Evolutionary conservation across 2,888 invertebrate genomes (phyloP), one percentile per base, ranked within the genome.

Genomic region (Hybos culiciformis): DNA sequence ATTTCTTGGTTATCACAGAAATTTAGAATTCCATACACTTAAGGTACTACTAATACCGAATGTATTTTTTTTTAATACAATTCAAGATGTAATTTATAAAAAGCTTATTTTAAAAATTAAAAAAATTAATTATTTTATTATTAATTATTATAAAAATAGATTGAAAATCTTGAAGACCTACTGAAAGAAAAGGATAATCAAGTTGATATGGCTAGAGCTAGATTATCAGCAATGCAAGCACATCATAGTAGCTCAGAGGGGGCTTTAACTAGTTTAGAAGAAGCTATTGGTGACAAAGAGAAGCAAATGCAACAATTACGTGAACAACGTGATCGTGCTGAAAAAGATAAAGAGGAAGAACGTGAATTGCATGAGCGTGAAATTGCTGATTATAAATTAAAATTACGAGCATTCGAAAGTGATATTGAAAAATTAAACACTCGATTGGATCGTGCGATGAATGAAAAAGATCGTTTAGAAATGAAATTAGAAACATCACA

Each of bases 121-220:
- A 5, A 7, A 3, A 5, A 26, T 26, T 5, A 26, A 26, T 26
- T 26, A 12, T 26, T 26, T 12, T 5, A 26, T 12, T 26, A 12
- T 23, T 23, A 26, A 5, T 5, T 26, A 26, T 21, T 36, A 7
- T 37, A 3, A 6, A 20, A 54, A 26, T 61, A 97, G 92, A 88
- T 97, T 60, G 97, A 98, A 70, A 94, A 93, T 64, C 71, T 97
- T 50, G 98, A 98, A 71, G 96, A 96, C 60, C 73, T 93, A 42
- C 73, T 98, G 41, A 91, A 92, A 68, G 98, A 98, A 63, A 97
- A 96, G 70, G 97, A 98, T 63, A 91, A 91, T 67, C 94, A 96
- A 72, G 86, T 98, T 43, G 91, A 93, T 56, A 88, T 91, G 84
- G 88, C 92, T 2, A 72, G 92, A 51, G 90, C 90, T 24, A 75